Evolutionary conservation across 37 sponge, comb jelly and placozoan species (phyloP).

Genomic region (Hexactinellida sp.): DNA sequence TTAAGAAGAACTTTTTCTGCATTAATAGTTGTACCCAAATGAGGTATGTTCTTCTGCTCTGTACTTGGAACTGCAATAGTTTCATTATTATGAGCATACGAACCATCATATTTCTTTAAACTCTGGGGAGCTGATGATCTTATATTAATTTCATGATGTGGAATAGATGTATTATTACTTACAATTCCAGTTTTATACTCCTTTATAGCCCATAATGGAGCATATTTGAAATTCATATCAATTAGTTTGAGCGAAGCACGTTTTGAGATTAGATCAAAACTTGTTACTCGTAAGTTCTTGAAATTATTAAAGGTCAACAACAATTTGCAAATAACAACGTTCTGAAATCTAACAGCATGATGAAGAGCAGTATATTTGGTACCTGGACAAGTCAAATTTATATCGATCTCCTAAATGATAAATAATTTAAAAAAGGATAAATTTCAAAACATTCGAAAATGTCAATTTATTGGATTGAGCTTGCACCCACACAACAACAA

Average conservation of each 20-base stretch:
- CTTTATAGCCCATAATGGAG: neutral
- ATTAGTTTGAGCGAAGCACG: neutral
- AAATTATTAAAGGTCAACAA: neutral
- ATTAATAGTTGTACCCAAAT: neutral
- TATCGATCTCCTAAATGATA: neutral
- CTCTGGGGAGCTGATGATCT: neutral
- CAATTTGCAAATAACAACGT: neutral
- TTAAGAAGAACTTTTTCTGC: neutral
- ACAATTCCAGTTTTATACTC: neutral
- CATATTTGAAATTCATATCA: neutral
- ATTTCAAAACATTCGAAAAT: no score
- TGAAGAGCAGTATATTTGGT: slow-evolving; percentile 2
- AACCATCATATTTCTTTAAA: neutral
- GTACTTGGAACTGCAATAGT: neutral
- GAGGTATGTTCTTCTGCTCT: neutral
- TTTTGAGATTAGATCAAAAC: neutral
- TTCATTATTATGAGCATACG: neutral
- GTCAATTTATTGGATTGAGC: no score
- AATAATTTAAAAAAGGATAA: no score
- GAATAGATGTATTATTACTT: neutral
- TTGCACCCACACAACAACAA: no score
- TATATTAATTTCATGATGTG: neutral
- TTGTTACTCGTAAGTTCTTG: neutral
- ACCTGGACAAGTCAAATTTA: neutral
- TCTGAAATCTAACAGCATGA: neutral